These are phyloP conservation scores for Crypturellus undulatus DNA, from an alignment of 2,113 vertebrate species.

Conservation along the genomic window DNA sequence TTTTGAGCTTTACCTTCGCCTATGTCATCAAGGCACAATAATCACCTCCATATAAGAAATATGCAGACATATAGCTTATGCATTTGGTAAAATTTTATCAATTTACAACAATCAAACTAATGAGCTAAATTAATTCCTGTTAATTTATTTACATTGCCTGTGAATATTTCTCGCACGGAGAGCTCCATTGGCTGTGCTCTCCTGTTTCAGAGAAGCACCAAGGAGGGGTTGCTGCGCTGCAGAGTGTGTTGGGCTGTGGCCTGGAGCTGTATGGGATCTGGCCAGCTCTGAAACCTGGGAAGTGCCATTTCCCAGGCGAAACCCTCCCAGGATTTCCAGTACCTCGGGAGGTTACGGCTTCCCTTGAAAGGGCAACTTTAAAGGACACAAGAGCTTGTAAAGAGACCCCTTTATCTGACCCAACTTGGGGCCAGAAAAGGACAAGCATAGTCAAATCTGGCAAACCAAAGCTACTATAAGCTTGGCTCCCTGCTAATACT, in stretches of 20 bases:
- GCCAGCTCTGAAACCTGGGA: neutral
- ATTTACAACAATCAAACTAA: constrained; percentile 69
- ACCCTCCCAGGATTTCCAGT: neutral
- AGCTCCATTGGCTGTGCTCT: neutral
- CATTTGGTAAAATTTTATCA: constrained; percentile 37
- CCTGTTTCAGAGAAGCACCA: neutral
- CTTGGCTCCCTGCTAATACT: neutral
- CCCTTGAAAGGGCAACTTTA: neutral
- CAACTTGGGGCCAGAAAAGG: neutral
- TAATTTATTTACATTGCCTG: constrained; percentile 55
- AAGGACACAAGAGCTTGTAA: neutral
- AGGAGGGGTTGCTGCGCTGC: neutral
- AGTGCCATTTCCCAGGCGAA: neutral
- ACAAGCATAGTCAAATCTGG: neutral
- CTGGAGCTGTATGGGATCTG: neutral
- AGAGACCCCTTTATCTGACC: neutral
- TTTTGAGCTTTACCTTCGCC: neutral
- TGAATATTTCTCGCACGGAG: constrained; percentile 18
- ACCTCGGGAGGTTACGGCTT: neutral
- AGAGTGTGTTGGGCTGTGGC: neutral
- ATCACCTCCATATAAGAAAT: constrained; percentile 34
- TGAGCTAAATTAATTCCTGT: constrained; percentile 48
- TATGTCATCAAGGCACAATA: constrained; percentile 16
- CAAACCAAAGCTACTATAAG: neutral
- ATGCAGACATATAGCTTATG: constrained; percentile 28